Evolutionary conservation across 2,888 invertebrate genomes (phyloP).

Genomic region (Luperina nickerlii): DNA sequence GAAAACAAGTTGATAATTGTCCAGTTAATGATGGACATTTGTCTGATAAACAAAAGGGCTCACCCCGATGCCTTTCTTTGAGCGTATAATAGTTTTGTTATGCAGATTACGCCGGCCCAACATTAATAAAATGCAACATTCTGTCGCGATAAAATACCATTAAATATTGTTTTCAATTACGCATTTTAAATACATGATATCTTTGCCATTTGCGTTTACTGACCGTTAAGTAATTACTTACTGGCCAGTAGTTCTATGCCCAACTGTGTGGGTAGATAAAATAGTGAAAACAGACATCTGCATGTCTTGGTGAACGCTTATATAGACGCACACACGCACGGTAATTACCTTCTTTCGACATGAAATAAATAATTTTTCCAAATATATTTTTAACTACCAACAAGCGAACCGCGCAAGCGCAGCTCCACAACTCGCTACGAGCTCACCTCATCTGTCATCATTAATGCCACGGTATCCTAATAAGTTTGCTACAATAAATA

Average conservation of each 20-base stretch:
- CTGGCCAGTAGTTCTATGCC: constrained; percentile 36
- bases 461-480: constrained; percentile 89
- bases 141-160: constrained; percentile 65
- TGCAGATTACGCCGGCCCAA: constrained; percentile 59
- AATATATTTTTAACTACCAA: constrained; percentile 73
- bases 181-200: constrained; percentile 64
- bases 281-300: constrained; percentile 45
- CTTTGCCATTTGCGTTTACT: constrained; percentile 63
- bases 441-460: constrained; percentile 89
- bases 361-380: constrained; percentile 79
- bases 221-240: constrained; percentile 62
- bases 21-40: constrained; percentile 79
- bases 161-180: constrained; percentile 71
- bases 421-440: constrained; percentile 74
- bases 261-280: constrained; percentile 40
- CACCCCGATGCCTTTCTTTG: constrained; percentile 68
- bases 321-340: constrained; percentile 8
- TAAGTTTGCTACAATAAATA: constrained; percentile 89
- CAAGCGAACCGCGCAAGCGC: constrained; percentile 74
- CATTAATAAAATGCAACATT: constrained; percentile 66
- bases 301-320: constrained; percentile 23
- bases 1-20: constrained; percentile 77
- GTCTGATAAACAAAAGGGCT: constrained; percentile 74
- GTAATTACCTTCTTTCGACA: constrained; percentile 69
- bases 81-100: constrained; percentile 74